Evolutionary conservation across 2,888 invertebrate species (phyloP).

Genomic region (Taenaris catops): DNA sequence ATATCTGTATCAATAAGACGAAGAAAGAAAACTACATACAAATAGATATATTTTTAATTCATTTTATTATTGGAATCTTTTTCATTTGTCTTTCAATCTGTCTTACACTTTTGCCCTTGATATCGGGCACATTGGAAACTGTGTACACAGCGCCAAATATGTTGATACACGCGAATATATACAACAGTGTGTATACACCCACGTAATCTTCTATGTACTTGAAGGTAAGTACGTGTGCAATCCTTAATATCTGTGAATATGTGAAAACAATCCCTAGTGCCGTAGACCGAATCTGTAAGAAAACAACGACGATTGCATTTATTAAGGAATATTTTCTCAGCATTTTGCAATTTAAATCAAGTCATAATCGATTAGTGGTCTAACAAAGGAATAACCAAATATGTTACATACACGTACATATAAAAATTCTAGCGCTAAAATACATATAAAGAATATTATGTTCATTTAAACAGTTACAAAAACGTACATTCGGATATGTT

Average conservation of each 20-base stretch:
- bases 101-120: slow-evolving; percentile 40
- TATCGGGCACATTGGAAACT: slow-evolving; percentile 43
- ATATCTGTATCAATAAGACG: too few relatives aligned
- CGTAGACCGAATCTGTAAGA: slow-evolving; percentile 53
- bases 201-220: slow-evolving; percentile 50
- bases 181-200: slow-evolving; percentile 51
- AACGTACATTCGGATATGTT: too few relatives aligned
- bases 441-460: too few relatives aligned
- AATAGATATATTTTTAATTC: slow-evolving; percentile 3
- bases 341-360: too few relatives aligned
- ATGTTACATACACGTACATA: too few relatives aligned
- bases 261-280: slow-evolving; percentile 42
- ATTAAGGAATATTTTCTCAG: too few relatives aligned
- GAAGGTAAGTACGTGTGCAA: slow-evolving; percentile 50
- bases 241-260: slow-evolving; percentile 47
- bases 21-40: slow-evolving; percentile 5
- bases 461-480: too few relatives aligned
- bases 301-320: too few relatives aligned
- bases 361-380: too few relatives aligned
- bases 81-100: slow-evolving; percentile 58
- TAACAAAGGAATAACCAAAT: too few relatives aligned
- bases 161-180: slow-evolving; percentile 54
- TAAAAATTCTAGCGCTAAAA: too few relatives aligned
- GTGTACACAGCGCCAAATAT: slow-evolving; percentile 54
- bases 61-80: slow-evolving; percentile 44